Evolutionary conservation across 2,797 vertebrate species (phyloP).

Genomic region (Danio tinwini): DNA sequence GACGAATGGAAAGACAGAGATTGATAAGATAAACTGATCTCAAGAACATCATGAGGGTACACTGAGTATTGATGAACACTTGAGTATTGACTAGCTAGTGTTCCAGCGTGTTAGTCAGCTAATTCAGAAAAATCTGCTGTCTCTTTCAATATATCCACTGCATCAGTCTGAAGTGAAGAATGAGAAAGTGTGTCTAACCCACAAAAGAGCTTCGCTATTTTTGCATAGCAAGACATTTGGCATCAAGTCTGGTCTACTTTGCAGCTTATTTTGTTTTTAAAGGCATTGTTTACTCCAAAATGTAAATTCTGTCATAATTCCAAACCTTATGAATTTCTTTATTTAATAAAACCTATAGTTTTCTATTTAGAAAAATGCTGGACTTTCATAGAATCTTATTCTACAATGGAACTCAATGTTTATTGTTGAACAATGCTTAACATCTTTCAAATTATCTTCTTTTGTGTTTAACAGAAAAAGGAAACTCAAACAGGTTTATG

Average conservation of each 20-base stretch:
- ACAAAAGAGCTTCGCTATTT: not conserved
- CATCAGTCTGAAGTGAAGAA: not conserved
- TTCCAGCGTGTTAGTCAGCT: constrained; percentile 53
- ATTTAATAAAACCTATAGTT: no score
- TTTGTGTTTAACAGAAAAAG: no score
- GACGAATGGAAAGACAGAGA: not conserved
- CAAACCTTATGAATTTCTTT: no score
- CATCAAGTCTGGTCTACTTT: not conserved
- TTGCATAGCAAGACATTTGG: not conserved
- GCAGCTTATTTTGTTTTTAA: not conserved
- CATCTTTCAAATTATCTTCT: no score
- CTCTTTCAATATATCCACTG: constrained; percentile 27
- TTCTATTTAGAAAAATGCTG: not conserved
- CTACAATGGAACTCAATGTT: no score
- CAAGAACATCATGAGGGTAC: not conserved
- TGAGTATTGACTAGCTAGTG: constrained; percentile 53
- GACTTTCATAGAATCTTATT: no score
- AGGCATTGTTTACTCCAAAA: no score
- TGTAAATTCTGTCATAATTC: no score
- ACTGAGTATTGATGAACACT: constrained; percentile 20
- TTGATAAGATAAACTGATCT: constrained; percentile 4
- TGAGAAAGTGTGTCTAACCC: not conserved
- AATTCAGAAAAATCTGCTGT: constrained; percentile 62
- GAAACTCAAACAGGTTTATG: no score
- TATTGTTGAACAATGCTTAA: no score